These are phyloP conservation scores for Ephialtes manifestator DNA, from an alignment of 2,888 invertebrate species.

Conservation along the genomic window DNA sequence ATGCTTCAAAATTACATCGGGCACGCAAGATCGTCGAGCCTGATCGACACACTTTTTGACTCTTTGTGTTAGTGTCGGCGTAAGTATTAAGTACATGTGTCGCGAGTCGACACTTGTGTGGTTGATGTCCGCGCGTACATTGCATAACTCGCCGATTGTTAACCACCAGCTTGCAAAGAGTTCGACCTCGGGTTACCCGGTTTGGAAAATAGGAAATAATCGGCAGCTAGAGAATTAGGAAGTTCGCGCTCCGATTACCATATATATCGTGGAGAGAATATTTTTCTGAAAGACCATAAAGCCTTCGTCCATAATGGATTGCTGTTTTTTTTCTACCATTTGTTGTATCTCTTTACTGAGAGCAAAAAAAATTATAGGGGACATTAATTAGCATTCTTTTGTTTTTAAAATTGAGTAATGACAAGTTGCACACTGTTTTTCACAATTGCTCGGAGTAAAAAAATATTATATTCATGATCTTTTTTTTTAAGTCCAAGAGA, in stretches of 20 bases:
- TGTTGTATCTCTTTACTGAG: background rate
- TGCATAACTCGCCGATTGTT: constrained; percentile 64
- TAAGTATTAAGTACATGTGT: constrained; percentile 35
- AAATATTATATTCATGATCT: no score
- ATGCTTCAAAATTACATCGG: constrained; percentile 55
- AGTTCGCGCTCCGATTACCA: constrained; percentile 4
- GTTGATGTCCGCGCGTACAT: constrained; percentile 39
- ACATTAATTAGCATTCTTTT: no score
- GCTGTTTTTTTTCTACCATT: background rate
- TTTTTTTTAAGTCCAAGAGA: no score
- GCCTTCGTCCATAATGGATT: background rate
- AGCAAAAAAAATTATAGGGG: background rate
- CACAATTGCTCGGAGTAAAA: no score
- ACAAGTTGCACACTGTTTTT: no score
- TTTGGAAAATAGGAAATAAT: constrained; percentile 45
- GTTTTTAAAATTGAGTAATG: no score
- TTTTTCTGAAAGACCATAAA: background rate
- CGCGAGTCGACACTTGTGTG: constrained; percentile 30
- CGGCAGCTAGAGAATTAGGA: constrained; percentile 12
- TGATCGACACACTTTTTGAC: constrained; percentile 61
- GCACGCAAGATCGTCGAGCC: constrained; percentile 67
- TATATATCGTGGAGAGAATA: background rate
- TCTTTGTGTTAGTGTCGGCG: constrained; percentile 13
- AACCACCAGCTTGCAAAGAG: constrained; percentile 41
- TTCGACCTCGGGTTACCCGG: constrained; percentile 56